phyloP scores from a whole-genome alignment of 2,113 vertebrate species.

The Syngnathus scovelli region DNA sequence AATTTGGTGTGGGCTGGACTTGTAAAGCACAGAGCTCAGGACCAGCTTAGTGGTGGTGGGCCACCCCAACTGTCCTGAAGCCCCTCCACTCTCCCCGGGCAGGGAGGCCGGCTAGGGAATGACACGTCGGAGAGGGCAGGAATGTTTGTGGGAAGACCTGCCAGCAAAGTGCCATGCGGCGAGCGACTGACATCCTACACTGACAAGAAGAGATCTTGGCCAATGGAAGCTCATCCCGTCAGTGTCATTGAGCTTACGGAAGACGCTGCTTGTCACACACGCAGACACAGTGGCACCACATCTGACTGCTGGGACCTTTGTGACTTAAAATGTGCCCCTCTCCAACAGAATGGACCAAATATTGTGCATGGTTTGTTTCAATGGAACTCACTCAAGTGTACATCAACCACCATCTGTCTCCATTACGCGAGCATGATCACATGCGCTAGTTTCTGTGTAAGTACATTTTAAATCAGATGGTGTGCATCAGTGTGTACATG shows the following conservation, averaged over 20 bases:
- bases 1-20: conserved; percentile 68
- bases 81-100: conserved; percentile 53
- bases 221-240: conserved; percentile 62
- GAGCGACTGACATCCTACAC: conserved; percentile 64
- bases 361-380: conserved; percentile 17
- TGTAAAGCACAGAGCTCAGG: conserved; percentile 57
- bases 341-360: conserved; percentile 8
- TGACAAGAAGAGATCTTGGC: conserved; percentile 55
- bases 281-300: conserved; percentile 57
- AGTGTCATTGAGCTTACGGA: conserved; percentile 49
- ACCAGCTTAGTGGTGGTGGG: conserved; percentile 46
- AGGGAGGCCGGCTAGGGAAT: conserved; percentile 72
- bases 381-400: conserved; percentile 30
- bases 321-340: conserved; percentile 11
- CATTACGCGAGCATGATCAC: conserved; percentile 17
- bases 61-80: conserved; percentile 50
- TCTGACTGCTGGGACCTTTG: conserved; percentile 38
- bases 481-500: conserved; percentile 51
- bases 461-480: conserved; percentile 56
- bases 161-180: conserved; percentile 74
- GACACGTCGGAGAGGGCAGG: conserved; percentile 63
- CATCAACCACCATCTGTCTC: conserved; percentile 31
- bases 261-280: conserved; percentile 45
- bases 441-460: conserved; percentile 33
- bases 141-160: conserved; percentile 68